phyloP scores from a whole-genome alignment of 2,797 vertebrate species.

The Oreortyx pictus region DNA sequence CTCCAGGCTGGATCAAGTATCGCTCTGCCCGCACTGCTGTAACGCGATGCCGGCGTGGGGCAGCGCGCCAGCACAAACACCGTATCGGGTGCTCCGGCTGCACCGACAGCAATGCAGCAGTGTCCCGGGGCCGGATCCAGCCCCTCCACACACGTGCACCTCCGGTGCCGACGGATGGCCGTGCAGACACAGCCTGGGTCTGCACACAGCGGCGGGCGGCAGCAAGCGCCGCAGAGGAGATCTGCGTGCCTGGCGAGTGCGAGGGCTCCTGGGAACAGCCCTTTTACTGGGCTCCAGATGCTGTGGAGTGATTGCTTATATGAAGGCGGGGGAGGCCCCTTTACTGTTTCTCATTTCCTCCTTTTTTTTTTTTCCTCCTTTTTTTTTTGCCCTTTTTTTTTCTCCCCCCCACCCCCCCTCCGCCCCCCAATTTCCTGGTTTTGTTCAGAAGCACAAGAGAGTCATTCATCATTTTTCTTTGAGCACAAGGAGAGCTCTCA shows the following conservation, averaged over 20 bases:
- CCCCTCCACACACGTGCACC: accelerated
- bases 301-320: conserved; percentile 65
- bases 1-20: neutral
- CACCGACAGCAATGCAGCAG: accelerated
- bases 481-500: conserved; percentile 71
- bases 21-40: neutral
- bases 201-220: neutral
- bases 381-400: neutral
- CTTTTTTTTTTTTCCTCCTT: conserved; percentile 37
- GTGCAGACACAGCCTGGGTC: accelerated
- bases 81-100: neutral
- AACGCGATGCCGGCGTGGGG: neutral
- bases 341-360: conserved; percentile 72
- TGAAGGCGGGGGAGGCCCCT: conserved; percentile 64
- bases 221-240: conserved; percentile 14
- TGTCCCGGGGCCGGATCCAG: neutral
- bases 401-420: neutral
- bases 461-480: conserved; percentile 73
- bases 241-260: conserved; percentile 50
- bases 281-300: conserved; percentile 71
- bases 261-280: conserved; percentile 45
- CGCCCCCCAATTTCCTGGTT: conserved; percentile 54
- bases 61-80: conserved; percentile 5
- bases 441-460: conserved; percentile 74
- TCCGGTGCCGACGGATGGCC: neutral